A percentile compares a stretch with the other conserved stretches of the same genome.
These are phyloP conservation scores for Oasisia sp. DNA, from an alignment of 2,888 invertebrate genomes.

Conservation along the genomic window DNA sequence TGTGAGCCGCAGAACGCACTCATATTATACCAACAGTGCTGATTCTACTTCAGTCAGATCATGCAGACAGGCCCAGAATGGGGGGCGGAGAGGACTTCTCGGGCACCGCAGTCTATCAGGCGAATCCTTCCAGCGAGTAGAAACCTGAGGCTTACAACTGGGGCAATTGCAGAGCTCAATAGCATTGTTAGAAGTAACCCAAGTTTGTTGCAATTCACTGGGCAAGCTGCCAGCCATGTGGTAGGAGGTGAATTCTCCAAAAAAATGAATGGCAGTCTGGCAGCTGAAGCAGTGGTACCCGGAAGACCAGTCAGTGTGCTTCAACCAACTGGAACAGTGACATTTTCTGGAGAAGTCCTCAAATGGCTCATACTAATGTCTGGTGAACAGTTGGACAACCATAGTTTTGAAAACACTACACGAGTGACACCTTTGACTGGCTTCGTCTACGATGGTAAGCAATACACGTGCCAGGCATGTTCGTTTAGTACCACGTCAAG, in stretches of 20 bases:
- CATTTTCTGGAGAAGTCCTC: background rate
- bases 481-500: background rate
- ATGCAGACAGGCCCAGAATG: background rate
- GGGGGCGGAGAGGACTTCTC: background rate
- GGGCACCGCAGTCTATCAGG: background rate
- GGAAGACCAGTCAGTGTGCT: too few relatives aligned
- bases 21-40: background rate
- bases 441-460: background rate
- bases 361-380: background rate
- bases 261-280: background rate
- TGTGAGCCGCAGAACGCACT: background rate
- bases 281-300: too few relatives aligned
- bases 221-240: background rate
- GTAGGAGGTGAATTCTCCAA: background rate
- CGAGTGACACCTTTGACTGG: background rate
- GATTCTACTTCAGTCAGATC: background rate
- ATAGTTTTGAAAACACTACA: background rate
- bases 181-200: background rate
- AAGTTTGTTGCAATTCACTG: background rate
- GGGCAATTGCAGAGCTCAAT: background rate
- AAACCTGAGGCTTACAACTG: background rate
- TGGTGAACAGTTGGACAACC: background rate
- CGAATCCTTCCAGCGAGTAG: background rate
- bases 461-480: background rate
- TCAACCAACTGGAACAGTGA: background rate